phyloP scores from a whole-genome alignment of 2,113 vertebrate genomes.

The Orycteropus afer region DNA sequence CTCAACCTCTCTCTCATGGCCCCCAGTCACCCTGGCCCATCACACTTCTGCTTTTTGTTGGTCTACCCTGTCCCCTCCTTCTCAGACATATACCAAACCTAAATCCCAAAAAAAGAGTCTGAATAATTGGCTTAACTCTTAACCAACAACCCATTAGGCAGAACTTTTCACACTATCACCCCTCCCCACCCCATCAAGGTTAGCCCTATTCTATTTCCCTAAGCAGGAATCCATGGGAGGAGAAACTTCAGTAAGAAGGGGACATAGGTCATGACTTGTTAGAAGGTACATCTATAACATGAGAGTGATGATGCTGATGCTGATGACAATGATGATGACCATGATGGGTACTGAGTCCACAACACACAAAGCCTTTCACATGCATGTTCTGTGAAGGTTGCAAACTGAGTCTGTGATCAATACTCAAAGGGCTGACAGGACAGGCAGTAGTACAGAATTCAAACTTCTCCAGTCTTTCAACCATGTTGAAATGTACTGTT shows the following conservation, averaged over 20 bases:
- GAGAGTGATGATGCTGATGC: neutral
- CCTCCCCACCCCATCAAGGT: neutral
- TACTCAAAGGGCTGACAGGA: neutral
- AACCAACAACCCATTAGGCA: neutral
- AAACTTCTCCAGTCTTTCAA: neutral
- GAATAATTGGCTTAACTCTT: slow-evolving; percentile 1
- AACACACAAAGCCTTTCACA: neutral
- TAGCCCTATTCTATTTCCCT: neutral
- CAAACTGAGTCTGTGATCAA: neutral
- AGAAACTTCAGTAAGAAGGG: neutral
- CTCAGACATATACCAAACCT: neutral
- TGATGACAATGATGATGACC: neutral
- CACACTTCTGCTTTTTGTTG: neutral
- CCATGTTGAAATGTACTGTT: neutral
- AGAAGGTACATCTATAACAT: neutral
- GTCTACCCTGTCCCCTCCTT: neutral
- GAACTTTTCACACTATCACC: neutral
- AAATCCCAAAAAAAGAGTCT: neutral
- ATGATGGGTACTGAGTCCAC: neutral
- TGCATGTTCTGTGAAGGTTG: neutral
- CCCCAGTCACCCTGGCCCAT: neutral
- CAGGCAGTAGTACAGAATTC: neutral
- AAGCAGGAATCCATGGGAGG: neutral
- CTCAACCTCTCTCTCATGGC: neutral
- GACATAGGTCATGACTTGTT: neutral